These are phyloP conservation scores for Xenops minutus DNA, from an alignment of 2,797 vertebrate species.

Conservation along the genomic window DNA sequence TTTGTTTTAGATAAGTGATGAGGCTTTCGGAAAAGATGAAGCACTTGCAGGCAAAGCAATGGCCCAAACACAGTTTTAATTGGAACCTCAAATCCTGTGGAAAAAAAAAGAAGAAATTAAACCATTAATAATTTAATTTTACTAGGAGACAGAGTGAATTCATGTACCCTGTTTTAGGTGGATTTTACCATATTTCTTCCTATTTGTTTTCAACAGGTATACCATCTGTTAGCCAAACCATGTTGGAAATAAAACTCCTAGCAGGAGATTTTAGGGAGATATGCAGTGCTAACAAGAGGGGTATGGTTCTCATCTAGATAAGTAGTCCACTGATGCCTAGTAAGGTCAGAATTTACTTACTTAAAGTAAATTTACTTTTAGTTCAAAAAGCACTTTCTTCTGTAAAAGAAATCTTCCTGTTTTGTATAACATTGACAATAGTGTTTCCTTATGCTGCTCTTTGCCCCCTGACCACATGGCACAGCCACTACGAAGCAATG, in stretches of 20 bases:
- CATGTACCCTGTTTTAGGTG: not conserved
- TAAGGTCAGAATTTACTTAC: not conserved
- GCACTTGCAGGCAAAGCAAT: constrained; percentile 69
- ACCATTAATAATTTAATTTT: constrained; percentile 73
- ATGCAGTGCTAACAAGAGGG: not conserved
- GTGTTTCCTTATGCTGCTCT: not conserved
- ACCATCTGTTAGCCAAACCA: not conserved
- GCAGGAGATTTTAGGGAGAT: not conserved
- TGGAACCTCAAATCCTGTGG: constrained; percentile 72
- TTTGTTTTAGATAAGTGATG: constrained; percentile 77
- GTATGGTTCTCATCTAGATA: not conserved
- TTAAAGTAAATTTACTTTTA: not conserved
- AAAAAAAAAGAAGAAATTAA: constrained; percentile 71
- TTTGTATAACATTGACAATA: not conserved
- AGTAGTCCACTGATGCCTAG: not conserved
- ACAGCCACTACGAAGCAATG: not conserved
- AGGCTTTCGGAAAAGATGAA: constrained; percentile 75
- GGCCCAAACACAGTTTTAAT: constrained; percentile 76
- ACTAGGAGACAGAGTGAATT: not conserved
- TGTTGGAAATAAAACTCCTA: not conserved
- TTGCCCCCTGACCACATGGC: not conserved
- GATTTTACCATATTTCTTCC: not conserved
- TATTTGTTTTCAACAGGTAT: not conserved
- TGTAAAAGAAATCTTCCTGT: not conserved
- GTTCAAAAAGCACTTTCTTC: not conserved